Conservation (phyloP, 2,888 invertebrate genomes). For the Allophyes oxyacanthae region DNA sequence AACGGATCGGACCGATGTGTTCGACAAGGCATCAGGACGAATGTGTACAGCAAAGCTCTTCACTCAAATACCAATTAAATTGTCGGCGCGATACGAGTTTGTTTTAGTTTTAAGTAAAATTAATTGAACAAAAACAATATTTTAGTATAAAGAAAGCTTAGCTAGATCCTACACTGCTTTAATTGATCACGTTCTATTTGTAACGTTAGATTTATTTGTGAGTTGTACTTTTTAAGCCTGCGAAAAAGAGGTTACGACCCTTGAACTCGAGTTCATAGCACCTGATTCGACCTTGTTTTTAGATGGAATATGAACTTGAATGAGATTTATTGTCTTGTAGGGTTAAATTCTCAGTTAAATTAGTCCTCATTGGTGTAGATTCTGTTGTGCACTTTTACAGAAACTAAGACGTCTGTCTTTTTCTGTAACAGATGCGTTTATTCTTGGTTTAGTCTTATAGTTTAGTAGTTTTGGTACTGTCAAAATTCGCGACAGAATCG, state of each 20-base stretch:
- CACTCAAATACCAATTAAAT: conserved; percentile 48
- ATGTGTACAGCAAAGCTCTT: conserved; percentile 29
- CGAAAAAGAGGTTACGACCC: conserved; percentile 8
- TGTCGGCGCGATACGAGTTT: conserved; percentile 15
- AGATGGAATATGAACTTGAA: conserved; percentile 8
- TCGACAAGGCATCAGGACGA: conserved; percentile 32
- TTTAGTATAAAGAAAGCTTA: neutral
- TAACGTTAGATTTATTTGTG: conserved; percentile 2
- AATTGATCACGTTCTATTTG: conserved; percentile 7
- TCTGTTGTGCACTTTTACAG: no score
- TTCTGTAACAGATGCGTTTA: no score
- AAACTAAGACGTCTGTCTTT: no score
- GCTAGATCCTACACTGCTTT: no score
- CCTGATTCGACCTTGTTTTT: conserved; percentile 25
- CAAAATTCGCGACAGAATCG: no score
- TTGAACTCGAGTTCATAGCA: conserved; percentile 21
- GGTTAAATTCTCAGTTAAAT: no score
- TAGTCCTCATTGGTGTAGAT: no score
- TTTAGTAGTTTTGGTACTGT: no score
- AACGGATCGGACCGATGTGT: conserved; percentile 52
- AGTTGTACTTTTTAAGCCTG: no score
- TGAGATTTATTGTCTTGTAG: conserved; percentile 4
- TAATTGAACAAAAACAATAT: neutral
- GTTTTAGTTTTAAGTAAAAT: neutral
- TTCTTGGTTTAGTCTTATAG: no score